Base-by-base conservation (phyloP, 2,888 invertebrate genomes). In the Ormyrus thymus region DNA sequence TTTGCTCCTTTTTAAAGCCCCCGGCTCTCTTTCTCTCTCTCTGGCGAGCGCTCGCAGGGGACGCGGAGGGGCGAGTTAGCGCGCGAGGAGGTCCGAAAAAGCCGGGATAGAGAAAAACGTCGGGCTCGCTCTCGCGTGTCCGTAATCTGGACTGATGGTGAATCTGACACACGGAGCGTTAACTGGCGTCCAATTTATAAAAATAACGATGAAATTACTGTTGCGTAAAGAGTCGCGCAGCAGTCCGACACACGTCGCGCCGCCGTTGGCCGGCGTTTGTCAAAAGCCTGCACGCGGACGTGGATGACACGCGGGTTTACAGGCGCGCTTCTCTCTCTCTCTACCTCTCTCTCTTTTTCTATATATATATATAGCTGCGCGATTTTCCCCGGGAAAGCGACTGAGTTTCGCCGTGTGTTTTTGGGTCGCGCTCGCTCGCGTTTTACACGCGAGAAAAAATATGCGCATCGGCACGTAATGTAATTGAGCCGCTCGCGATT, bases 141-240 rank as follows among this genome's bases (percentile, higher is more conserved):
- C 65, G 73, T 80, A 80, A 81, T 81, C 81, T 78, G 80, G 75
- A 81, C 81, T 78, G 80, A 81, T 81, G 81, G 78, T 70, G 86
- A 86, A 84, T 86, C 85, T 83, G 85, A 85, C 84, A 86, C 86
- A 84, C 86, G 87, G 85, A 89, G 89, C 89, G 89, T 88, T 88
- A 89, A 89, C 88, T 87, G 86, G 87, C 84, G 87, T 86, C 89
- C 89, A 90, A 90, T 89, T 89, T 90, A 89, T 89, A 89, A 89
- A 90, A 90, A 89, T 90, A 90, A 90, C 89, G 90, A 89, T 89
- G 88, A 87, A 90, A 89, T 89, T 87, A 89, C 88, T 89, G 89
- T 89, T 87, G 89, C 89, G 87, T 89, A 86, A 89, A 89, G 84
- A 72, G 73, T 68, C 77, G 64, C 74, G 9, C 15, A 64, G 66